Percentiles rank a stretch among this genome's conserved stretches.
These are phyloP conservation scores for Euleptes europaea DNA, from an alignment of 2,113 vertebrate species.

Conservation along the genomic window DNA sequence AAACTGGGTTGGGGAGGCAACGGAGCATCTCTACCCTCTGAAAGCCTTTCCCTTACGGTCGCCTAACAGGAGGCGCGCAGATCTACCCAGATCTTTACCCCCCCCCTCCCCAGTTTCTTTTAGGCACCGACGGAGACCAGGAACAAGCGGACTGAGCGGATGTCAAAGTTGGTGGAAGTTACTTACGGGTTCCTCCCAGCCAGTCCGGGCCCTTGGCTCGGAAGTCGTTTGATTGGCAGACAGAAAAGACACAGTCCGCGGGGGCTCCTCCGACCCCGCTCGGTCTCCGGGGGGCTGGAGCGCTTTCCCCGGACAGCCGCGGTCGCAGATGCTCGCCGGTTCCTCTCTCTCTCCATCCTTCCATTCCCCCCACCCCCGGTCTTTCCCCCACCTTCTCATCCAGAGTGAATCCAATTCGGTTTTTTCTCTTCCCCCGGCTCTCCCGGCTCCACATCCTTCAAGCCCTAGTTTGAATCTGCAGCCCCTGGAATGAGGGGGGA, in stretches of 20 bases:
- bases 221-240: slow-evolving; percentile 85
- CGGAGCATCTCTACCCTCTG: background rate
- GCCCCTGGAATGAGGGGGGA: slow-evolving; percentile 87
- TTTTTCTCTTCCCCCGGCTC: slow-evolving; percentile 75
- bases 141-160: slow-evolving; percentile 60
- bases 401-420: slow-evolving; percentile 77
- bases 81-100: slow-evolving; percentile 36
- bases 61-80: background rate
- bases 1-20: background rate
- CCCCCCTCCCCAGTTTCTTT: background rate
- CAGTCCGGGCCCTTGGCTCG: slow-evolving; percentile 82
- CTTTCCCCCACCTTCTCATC: slow-evolving; percentile 44
- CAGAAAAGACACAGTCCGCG: slow-evolving; percentile 74
- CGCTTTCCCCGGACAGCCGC: slow-evolving; percentile 73
- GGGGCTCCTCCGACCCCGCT: slow-evolving; percentile 65
- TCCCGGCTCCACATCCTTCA: slow-evolving; percentile 78
- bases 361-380: background rate
- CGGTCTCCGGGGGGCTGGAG: slow-evolving; percentile 61
- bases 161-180: slow-evolving; percentile 83
- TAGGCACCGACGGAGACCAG: slow-evolving; percentile 67
- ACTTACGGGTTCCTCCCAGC: slow-evolving; percentile 88
- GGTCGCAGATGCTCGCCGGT: slow-evolving; percentile 58
- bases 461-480: slow-evolving; percentile 82
- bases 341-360: slow-evolving; percentile 31
- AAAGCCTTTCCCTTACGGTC: background rate